Percentiles rank a stretch among this genome's conserved stretches.
Evolutionary conservation across 2,888 invertebrate genomes (phyloP).

Genomic region (Hydropsyche betteni): DNA sequence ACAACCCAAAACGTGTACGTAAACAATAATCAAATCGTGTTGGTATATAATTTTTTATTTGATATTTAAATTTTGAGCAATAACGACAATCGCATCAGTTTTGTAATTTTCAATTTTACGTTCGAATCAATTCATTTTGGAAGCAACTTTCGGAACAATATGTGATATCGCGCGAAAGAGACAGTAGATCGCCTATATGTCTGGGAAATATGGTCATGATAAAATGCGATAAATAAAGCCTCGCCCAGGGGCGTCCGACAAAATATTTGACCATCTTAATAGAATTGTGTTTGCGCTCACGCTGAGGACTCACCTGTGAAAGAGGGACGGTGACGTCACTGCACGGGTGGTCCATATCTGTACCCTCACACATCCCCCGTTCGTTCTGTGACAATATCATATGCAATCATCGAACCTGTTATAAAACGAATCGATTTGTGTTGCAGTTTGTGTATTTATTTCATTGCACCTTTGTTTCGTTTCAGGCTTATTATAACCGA

Average conservation of each 20-base stretch:
- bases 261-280: slow-evolving; percentile 50
- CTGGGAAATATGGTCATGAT: slow-evolving; percentile 47
- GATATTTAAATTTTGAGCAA: too few relatives aligned
- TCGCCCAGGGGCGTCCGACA: slow-evolving; percentile 48
- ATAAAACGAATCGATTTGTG: too few relatives aligned
- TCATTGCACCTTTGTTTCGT: too few relatives aligned
- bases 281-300: slow-evolving; percentile 44
- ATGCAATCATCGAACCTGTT: too few relatives aligned
- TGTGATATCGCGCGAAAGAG: slow-evolving; percentile 10
- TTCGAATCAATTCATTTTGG: not conserved
- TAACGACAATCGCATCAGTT: not conserved
- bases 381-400: too few relatives aligned
- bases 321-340: slow-evolving; percentile 32
- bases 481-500: too few relatives aligned
- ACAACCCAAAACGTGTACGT: too few relatives aligned
- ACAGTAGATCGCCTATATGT: slow-evolving; percentile 33
- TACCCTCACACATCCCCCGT: too few relatives aligned
- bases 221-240: slow-evolving; percentile 50
- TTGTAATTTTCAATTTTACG: too few relatives aligned
- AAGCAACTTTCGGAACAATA: not conserved
- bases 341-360: slow-evolving; percentile 24
- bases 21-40: too few relatives aligned
- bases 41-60: too few relatives aligned
- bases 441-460: too few relatives aligned
- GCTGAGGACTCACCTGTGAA: slow-evolving; percentile 35